Evolutionary conservation across 2,888 invertebrate species (phyloP), one percentile per base, ranked within the genome.

Genomic region (Thecocarcelia acutangulata): DNA sequence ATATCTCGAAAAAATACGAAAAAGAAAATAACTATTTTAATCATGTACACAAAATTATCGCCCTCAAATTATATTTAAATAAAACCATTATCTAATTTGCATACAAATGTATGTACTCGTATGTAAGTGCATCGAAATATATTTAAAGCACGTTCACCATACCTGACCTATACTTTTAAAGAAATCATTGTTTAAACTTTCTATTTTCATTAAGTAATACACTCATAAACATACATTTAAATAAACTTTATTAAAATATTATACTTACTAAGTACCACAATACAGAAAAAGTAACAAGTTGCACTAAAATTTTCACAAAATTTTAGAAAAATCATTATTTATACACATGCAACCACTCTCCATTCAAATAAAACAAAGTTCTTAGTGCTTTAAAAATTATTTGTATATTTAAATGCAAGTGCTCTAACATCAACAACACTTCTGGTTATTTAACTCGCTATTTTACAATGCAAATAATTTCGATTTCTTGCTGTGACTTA

Each of bases 101-200:
- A n/a, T n/a, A 24, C 24, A 3, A 8, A n/a, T 46, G 17, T 17
- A 46, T 15, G 6, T 44, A 15, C 42, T n/a, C 12, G 3, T n/a
- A 42, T 13, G 13, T 2, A 2, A 0, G n/a, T 42, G 42, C 17
- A 15, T 33, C 17, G n/a, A n/a, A n/a, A n/a, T 17, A 63, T 73
- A 72, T 73, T 77, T 63, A 33, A 50, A 58, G 33, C 82, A 82
- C 78, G 77, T 78, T 66, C 40, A 52, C 44, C 44, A 33, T 70
- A 72, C 78, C 70, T 72, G 72, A 78, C 72, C 64, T 72, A 72
- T 64, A 58, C 33, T 59, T 56, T 66, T 37, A 8, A 44, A 11
- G 37, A 56, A 56, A 70, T 24, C 50, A 9, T 52, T 50, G 1
- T 15, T n/a, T 17, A 52, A 61, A 80, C 63, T 69, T 75, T 74